Conservation (phyloP, 2,113 vertebrate genomes). For the Coptodon bakossiorum region DNA sequence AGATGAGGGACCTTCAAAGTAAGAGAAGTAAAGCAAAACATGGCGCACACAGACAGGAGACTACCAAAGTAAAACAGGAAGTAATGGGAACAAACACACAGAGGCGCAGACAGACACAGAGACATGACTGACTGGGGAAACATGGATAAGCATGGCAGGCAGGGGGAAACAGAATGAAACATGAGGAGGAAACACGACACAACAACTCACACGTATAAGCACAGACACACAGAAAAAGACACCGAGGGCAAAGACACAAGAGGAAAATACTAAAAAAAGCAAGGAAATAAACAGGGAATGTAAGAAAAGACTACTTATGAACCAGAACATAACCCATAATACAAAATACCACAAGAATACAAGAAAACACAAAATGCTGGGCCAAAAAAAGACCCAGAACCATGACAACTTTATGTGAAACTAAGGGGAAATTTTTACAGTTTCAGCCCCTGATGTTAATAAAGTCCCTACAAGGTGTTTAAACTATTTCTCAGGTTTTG, state of each 20-base stretch:
- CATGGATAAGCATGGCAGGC: neutral
- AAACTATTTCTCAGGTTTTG: neutral
- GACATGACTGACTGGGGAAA: neutral
- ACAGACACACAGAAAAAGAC: neutral
- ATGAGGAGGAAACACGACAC: neutral
- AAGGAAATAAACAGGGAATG: neutral
- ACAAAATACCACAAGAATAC: neutral
- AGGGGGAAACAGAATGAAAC: neutral
- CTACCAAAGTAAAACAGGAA: neutral
- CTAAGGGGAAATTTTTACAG: neutral
- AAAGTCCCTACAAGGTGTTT: neutral
- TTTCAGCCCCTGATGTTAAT: neutral
- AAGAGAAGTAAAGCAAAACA: neutral
- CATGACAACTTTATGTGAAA: neutral
- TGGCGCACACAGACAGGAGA: neutral
- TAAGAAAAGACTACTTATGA: neutral
- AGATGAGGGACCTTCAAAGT: accelerated
- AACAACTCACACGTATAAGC: neutral
- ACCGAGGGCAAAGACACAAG: accelerated
- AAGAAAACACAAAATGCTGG: neutral
- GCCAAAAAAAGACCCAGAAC: neutral
- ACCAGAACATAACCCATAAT: neutral
- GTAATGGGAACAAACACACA: neutral
- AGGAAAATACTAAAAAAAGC: neutral
- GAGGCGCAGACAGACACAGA: neutral